These are phyloP conservation scores for Dryobota labecula DNA, from an alignment of 2,888 invertebrate genomes.

Conservation along the genomic window DNA sequence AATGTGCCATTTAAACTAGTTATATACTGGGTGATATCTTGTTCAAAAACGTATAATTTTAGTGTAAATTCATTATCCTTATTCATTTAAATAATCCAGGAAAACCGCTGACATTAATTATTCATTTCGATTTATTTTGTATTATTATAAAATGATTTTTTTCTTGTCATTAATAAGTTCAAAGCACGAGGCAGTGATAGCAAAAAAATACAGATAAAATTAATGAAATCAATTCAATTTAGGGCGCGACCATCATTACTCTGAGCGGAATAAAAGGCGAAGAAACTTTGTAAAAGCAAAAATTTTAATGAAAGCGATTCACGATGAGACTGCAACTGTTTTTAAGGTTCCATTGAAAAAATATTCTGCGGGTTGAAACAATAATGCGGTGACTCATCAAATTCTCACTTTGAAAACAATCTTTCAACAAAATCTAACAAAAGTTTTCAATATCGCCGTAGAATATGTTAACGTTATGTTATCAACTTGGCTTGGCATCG, in stretches of 20 bases:
- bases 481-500: constrained; percentile 33
- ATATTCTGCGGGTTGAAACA: constrained; percentile 74
- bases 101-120: constrained; percentile 1
- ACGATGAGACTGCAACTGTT: constrained; percentile 75
- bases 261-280: constrained; percentile 73
- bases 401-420: constrained; percentile 61
- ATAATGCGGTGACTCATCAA: constrained; percentile 68
- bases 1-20: background rate
- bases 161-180: background rate
- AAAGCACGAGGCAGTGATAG: constrained; percentile 24
- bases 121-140: constrained; percentile 16
- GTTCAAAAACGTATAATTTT: background rate
- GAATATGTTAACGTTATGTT: constrained; percentile 48
- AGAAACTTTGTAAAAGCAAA: constrained; percentile 72
- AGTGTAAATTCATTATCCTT: constrained; percentile 11
- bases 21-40: background rate
- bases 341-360: constrained; percentile 71
- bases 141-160: background rate
- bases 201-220: constrained; percentile 72
- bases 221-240: constrained; percentile 79
- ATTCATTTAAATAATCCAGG: background rate
- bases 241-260: constrained; percentile 70
- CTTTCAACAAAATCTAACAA: constrained; percentile 54
- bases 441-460: constrained; percentile 51
- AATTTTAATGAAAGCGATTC: constrained; percentile 76